These are phyloP conservation scores for Drosophila gunungcola DNA, from an alignment of 1,140 invertebrate species.

Conservation along the genomic window DNA sequence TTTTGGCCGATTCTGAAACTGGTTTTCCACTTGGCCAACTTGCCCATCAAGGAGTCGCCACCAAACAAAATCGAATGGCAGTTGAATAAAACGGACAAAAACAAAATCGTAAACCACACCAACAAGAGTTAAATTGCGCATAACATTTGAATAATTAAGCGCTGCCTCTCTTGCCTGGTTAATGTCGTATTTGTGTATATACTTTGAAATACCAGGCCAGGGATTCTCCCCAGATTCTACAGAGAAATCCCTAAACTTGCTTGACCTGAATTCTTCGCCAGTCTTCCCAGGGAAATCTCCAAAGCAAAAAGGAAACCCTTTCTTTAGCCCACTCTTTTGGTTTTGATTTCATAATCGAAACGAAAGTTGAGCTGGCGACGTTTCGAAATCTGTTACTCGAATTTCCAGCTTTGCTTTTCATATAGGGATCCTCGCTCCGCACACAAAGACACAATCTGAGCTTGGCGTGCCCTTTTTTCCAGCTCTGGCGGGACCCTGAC, in stretches of 20 bases:
- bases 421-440: slow-evolving; percentile 25
- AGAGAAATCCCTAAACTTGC: slow-evolving; percentile 23
- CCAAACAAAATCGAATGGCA: slow-evolving; percentile 71
- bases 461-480: slow-evolving; percentile 29
- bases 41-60: slow-evolving; percentile 76
- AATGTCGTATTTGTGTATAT: slow-evolving; percentile 27
- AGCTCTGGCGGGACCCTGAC: slow-evolving; percentile 39
- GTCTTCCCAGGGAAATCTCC: slow-evolving; percentile 22
- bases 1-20: slow-evolving; percentile 66
- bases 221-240: slow-evolving; percentile 30
- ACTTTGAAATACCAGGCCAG: slow-evolving; percentile 26
- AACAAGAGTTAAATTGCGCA: slow-evolving; percentile 50
- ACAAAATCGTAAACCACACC: slow-evolving; percentile 25
- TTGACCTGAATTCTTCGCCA: slow-evolving; percentile 64
- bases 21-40: slow-evolving; percentile 72
- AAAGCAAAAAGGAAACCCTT: slow-evolving; percentile 26
- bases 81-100: slow-evolving; percentile 47
- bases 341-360: slow-evolving; percentile 51
- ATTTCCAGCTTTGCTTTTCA: slow-evolving; percentile 26
- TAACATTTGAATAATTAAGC: slow-evolving; percentile 64
- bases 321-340: slow-evolving; percentile 22
- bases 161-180: slow-evolving; percentile 35
- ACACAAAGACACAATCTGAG: slow-evolving; percentile 2
- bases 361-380: slow-evolving; percentile 37
- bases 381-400: slow-evolving; percentile 48